phyloP scores from a whole-genome alignment of 2,888 invertebrate species.

The Rhagonycha lutea region DNA sequence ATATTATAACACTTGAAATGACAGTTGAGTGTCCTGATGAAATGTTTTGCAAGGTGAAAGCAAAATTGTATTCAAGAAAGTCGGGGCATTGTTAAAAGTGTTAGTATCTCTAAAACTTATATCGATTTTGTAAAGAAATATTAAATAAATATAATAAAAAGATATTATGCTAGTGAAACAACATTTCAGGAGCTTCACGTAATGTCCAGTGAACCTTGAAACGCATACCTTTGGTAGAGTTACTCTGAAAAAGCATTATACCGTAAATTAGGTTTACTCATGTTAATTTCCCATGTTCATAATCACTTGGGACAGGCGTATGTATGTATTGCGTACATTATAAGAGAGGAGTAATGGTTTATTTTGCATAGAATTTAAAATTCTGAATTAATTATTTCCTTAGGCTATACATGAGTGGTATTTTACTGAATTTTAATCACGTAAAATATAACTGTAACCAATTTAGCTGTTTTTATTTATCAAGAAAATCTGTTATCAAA shows the following conservation, averaged over 20 bases:
- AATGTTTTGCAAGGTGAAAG: background rate
- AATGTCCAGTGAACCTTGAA: background rate
- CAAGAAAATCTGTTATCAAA: background rate
- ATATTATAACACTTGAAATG: background rate
- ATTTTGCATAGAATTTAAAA: background rate
- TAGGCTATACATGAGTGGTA: background rate
- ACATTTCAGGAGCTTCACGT: background rate
- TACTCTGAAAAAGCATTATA: background rate
- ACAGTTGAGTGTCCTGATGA: background rate
- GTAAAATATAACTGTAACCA: background rate
- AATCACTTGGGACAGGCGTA: background rate
- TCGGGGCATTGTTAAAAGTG: background rate
- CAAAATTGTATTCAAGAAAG: background rate
- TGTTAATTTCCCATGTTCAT: background rate
- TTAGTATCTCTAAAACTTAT: background rate
- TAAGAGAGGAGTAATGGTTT: background rate
- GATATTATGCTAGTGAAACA: background rate
- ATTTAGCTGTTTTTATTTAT: background rate
- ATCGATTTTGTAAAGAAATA: background rate
- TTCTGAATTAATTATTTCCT: background rate
- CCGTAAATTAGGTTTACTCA: background rate
- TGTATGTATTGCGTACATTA: background rate
- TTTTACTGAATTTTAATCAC: background rate
- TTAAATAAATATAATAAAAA: background rate
- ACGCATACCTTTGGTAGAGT: background rate